A percentile compares a stretch with the other conserved stretches of the same genome.
Evolutionary conservation across 1,140 invertebrate genomes (phyloP).

Genomic region (Lepidurus packardi): DNA sequence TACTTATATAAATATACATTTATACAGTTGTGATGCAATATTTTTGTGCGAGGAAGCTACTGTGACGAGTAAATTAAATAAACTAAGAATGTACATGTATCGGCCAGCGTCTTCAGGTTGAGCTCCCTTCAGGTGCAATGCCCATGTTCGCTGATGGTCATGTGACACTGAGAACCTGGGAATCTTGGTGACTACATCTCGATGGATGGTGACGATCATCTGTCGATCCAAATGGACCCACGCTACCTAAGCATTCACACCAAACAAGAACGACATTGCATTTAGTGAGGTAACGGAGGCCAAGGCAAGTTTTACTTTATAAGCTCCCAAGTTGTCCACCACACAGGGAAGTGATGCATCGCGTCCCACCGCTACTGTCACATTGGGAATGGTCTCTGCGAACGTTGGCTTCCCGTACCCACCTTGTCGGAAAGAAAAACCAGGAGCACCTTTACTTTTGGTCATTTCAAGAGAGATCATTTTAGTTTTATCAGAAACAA

Average conservation of each 20-base stretch:
- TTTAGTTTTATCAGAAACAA: not conserved
- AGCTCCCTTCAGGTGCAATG: slow-evolving; percentile 77
- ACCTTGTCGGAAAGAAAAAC: not conserved
- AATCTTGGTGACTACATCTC: slow-evolving; percentile 79
- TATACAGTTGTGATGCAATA: too few species aligned
- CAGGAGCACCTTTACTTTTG: not conserved
- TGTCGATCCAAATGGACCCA: slow-evolving; percentile 92
- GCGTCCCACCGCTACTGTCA: slow-evolving; percentile 73
- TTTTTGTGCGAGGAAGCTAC: too few species aligned
- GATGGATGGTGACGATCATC: slow-evolving; percentile 86
- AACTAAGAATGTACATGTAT: slow-evolving; percentile 65
- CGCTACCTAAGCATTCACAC: slow-evolving; percentile 62
- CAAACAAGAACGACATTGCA: not conserved
- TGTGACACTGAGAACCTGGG: slow-evolving; percentile 80
- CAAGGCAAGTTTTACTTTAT: not conserved
- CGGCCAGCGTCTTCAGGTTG: slow-evolving; percentile 82
- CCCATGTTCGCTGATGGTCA: slow-evolving; percentile 86
- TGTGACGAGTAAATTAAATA: not conserved
- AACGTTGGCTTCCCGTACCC: slow-evolving; percentile 22
- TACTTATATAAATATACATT: too few species aligned
- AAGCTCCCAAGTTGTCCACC: slow-evolving; percentile 48
- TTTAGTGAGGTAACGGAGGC: not conserved
- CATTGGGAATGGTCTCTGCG: slow-evolving; percentile 34
- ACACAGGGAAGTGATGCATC: slow-evolving; percentile 81
- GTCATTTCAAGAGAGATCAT: too few species aligned